phyloP scores from a whole-genome alignment of 2,888 invertebrate species.

The Leptodirus hochenwartii region DNA sequence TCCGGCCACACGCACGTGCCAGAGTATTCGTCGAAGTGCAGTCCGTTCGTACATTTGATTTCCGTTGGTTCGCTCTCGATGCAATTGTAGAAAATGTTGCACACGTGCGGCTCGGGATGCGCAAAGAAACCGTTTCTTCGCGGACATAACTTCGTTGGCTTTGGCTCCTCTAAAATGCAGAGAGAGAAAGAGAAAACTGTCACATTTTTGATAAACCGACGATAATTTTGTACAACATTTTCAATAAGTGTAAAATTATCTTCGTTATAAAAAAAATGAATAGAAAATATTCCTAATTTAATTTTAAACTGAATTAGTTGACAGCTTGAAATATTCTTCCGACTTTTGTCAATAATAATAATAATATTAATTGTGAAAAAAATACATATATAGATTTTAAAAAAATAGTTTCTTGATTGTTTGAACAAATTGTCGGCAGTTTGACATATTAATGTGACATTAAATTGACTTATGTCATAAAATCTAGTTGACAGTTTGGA shows the following conservation, averaged over 20 bases:
- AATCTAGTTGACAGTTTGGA: no score
- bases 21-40: slow-evolving; percentile 77
- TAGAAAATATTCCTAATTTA: no score
- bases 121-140: slow-evolving; percentile 82
- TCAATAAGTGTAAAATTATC: no score
- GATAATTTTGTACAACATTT: background rate
- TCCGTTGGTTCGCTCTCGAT: slow-evolving; percentile 68
- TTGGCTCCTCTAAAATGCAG: slow-evolving; percentile 49
- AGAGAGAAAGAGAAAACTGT: background rate
- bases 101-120: slow-evolving; percentile 63
- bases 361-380: no score
- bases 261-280: slow-evolving; percentile 3
- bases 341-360: no score
- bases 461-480: no score
- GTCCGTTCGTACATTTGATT: slow-evolving; percentile 68
- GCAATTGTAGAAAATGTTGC: slow-evolving; percentile 78
- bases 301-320: no score
- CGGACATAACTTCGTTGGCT: slow-evolving; percentile 53
- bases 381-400: no score
- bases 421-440: no score
- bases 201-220: background rate
- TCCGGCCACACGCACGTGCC: slow-evolving; percentile 87
- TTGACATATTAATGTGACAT: no score
- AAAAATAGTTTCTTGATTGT: no score
- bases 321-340: no score